These are phyloP conservation scores for Wasmannia auropunctata DNA, from an alignment of 1,140 invertebrate genomes.

Conservation along the genomic window DNA sequence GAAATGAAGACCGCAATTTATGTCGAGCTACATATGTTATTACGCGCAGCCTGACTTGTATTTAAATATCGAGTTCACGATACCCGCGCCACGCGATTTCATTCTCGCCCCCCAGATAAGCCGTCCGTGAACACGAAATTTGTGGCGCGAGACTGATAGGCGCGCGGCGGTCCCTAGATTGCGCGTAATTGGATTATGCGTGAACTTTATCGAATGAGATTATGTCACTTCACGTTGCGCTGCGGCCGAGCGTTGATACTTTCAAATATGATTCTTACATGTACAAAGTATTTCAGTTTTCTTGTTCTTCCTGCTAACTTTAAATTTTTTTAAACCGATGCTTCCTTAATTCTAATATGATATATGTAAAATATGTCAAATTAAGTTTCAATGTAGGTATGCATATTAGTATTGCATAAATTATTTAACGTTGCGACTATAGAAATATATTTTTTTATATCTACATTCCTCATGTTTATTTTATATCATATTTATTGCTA, in stretches of 20 bases:
- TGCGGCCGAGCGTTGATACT: neutral
- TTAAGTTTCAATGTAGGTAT: neutral
- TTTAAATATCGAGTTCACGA: slow-evolving; percentile 28
- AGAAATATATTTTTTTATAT: neutral
- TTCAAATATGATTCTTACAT: neutral
- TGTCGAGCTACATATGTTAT: neutral
- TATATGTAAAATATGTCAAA: neutral
- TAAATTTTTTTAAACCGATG: neutral
- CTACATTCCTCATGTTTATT: neutral
- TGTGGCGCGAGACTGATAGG: slow-evolving; percentile 20
- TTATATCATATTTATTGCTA: neutral
- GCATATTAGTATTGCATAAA: neutral
- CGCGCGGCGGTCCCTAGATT: slow-evolving; percentile 33
- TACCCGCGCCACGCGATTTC: neutral
- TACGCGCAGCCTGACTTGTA: neutral
- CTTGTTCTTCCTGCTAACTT: neutral
- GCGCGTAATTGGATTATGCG: slow-evolving; percentile 11
- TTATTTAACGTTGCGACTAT: neutral
- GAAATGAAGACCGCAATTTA: slow-evolving; percentile 68
- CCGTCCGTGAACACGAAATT: slow-evolving; percentile 17
- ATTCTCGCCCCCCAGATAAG: neutral
- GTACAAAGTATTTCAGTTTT: neutral
- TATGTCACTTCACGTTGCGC: neutral
- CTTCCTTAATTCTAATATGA: neutral
- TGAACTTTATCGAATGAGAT: slow-evolving; percentile 28